A percentile compares a stretch with the other conserved stretches of the same genome.
Evolutionary conservation across 2,888 invertebrate species (phyloP).

Genomic region (Gymnoscelis rufifasciata): DNA sequence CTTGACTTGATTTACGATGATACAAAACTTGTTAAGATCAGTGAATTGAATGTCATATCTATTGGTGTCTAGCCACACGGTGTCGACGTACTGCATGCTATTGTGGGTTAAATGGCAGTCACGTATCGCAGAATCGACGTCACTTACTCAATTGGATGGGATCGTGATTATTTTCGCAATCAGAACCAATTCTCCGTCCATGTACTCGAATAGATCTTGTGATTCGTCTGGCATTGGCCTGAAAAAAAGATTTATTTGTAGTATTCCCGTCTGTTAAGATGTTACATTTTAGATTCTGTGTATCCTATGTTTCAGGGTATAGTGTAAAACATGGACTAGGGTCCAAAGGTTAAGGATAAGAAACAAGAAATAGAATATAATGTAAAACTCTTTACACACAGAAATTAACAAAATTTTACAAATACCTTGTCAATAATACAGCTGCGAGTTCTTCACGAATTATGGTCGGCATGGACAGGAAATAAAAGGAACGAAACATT

Average conservation of each 20-base stretch:
- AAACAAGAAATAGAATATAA: no score
- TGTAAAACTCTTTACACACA: no score
- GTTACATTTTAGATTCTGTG: slow-evolving; percentile 4
- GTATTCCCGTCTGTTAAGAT: neutral
- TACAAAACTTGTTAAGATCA: no score
- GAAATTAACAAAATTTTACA: no score
- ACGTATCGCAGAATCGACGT: slow-evolving; percentile 29
- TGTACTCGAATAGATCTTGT: slow-evolving; percentile 27
- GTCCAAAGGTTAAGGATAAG: no score
- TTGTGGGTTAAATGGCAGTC: slow-evolving; percentile 6
- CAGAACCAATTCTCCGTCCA: slow-evolving; percentile 54
- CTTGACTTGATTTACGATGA: no score
- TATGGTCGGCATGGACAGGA: no score
- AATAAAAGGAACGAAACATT: no score
- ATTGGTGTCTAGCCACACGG: neutral
- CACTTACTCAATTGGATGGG: slow-evolving; percentile 54
- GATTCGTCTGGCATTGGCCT: slow-evolving; percentile 35
- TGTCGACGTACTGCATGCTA: slow-evolving; percentile 5
- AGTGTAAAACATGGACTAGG: no score
- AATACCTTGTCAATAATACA: no score
- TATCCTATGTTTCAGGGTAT: no score
- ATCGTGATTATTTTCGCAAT: slow-evolving; percentile 64
- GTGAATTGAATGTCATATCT: neutral
- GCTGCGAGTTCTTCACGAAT: no score
- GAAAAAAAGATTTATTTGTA: slow-evolving; percentile 16